Base-by-base conservation (phyloP, 2,113 vertebrate genomes). In the Murina feae region DNA sequence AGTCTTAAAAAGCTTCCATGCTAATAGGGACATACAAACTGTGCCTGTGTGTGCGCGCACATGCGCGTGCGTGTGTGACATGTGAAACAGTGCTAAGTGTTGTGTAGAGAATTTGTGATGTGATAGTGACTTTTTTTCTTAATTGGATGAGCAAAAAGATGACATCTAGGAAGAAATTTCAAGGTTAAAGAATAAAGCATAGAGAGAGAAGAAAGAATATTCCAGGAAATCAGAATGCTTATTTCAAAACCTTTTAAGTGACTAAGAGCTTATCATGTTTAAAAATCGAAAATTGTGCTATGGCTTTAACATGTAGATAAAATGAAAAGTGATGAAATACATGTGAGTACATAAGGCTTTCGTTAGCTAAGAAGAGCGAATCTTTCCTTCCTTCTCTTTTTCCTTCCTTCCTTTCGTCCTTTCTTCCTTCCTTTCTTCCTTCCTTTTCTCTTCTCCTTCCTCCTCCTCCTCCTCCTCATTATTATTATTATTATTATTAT, bases 371-470 rank as follows among this genome's bases (percentile, higher is more conserved):
- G 1, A 2, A 13, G 65, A 88, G 8, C 11, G 28, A 10, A 2
- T 60, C 80, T 91, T n/a, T 35, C 21, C 23, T 42, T 11, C 13
- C 12, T 32, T 18, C 9, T 14, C 51, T 3, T 2, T 1, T 44
- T 4, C 4, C 11, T 32, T 11, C 4, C 12, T 68, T 37, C 25
- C 10, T 23, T 21, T 21, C 25, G 16, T 20, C 2, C 2, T 21
- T 44, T 11, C 44, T 44, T 44, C 20, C 9, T 30, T 30, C 13
- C 14, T 30, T 7, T 4, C n/a, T n/a, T 30, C 8, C 2, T 5
- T 2, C 12, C 3, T 12, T 5, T 37, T 1, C 18, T 20, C 5
- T 7, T 1, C 32, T 10, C 5, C 10, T 18, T 3, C 5, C 8
- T 20, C 23, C 39, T 44, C 9, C 53, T 55, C 53, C 7, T 58